Conservation (phyloP, 2,888 invertebrate genomes). For the Camponotus fellah region DNA sequence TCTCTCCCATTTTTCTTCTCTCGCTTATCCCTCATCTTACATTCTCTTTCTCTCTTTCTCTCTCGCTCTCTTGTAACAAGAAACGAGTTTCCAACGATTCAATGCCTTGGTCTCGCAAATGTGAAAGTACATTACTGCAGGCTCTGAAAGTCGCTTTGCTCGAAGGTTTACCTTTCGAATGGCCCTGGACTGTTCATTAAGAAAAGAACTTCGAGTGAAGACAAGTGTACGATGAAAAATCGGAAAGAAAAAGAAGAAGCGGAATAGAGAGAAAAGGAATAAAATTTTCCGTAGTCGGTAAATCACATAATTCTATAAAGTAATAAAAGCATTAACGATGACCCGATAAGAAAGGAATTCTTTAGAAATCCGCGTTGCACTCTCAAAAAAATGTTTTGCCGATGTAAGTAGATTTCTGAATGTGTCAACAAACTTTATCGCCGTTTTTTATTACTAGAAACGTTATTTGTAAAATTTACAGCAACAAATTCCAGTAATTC, state of each 20-base stretch:
- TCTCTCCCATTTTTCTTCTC: conserved; percentile 18
- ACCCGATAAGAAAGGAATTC: neutral
- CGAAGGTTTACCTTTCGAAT: conserved; percentile 74
- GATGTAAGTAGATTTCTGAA: too few species aligned
- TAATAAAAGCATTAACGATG: neutral
- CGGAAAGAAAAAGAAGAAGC: neutral
- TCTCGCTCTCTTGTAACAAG: conserved; percentile 60
- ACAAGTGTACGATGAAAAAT: conserved; percentile 57
- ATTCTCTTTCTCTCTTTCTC: conserved; percentile 30
- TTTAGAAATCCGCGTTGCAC: neutral
- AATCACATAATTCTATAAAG: neutral
- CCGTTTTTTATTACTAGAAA: too few species aligned
- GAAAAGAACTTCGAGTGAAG: conserved; percentile 69
- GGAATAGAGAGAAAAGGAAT: too few species aligned
- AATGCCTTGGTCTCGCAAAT: conserved; percentile 75
- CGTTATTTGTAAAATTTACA: too few species aligned
- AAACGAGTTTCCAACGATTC: conserved; percentile 75
- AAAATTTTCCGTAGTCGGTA: neutral
- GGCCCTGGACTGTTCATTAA: conserved; percentile 74
- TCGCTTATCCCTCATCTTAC: conserved; percentile 16
- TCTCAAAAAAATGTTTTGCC: too few species aligned
- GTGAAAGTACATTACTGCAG: conserved; percentile 75
- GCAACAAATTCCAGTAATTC: too few species aligned
- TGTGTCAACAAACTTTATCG: too few species aligned
- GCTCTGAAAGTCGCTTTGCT: conserved; percentile 75